Evolutionary conservation across 2,113 vertebrate species (phyloP).

Genomic region (Rhynchomys soricoides): DNA sequence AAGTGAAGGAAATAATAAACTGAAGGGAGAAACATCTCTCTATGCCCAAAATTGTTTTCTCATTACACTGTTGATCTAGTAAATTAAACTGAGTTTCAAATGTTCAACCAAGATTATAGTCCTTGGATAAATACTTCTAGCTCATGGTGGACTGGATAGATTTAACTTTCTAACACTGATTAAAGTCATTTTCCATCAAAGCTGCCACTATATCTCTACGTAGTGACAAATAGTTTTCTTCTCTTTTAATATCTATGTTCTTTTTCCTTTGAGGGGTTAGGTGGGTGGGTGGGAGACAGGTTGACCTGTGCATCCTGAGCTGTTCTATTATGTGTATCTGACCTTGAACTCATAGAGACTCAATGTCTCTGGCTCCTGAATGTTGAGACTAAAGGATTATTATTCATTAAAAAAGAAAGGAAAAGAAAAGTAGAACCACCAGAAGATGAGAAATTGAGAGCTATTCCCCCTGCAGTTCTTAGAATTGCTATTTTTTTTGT

Average conservation of each 20-base stretch:
- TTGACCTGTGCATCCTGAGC: background rate
- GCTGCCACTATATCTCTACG: background rate
- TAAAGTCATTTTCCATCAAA: background rate
- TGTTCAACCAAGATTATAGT: background rate
- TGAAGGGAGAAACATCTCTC: background rate
- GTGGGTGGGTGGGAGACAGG: background rate
- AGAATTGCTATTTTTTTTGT: background rate
- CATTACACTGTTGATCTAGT: background rate
- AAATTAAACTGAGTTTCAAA: slow-evolving; percentile 32
- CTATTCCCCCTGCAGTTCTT: background rate
- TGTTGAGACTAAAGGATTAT: background rate
- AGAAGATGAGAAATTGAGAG: background rate
- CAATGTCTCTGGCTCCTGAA: background rate
- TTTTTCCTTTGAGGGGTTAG: background rate
- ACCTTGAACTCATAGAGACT: background rate
- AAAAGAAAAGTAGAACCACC: background rate
- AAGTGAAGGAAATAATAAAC: background rate
- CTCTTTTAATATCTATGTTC: background rate
- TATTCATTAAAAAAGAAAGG: background rate
- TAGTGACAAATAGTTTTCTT: background rate
- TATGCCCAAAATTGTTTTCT: background rate
- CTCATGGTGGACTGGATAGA: background rate
- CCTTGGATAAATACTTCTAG: background rate
- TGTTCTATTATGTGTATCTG: background rate
- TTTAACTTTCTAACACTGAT: background rate